Percentiles rank a stretch among this genome's conserved stretches.
Conservation (phyloP, 2,888 invertebrate species). For the Digitonthophagus gazella region DNA sequence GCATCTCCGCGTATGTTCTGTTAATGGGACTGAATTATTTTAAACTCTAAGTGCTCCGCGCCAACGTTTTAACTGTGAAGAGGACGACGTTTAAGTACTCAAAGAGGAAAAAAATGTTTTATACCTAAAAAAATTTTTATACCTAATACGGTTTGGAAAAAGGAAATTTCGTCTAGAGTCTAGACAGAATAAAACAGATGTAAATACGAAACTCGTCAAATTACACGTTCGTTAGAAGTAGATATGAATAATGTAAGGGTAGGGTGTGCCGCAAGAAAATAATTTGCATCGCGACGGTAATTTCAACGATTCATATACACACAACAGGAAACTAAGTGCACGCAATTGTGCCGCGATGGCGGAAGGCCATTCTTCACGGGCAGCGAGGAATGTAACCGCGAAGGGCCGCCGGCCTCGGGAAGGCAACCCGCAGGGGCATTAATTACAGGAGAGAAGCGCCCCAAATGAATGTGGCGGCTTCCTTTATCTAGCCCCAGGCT, state of each 20-base stretch:
- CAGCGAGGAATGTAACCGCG: constrained; percentile 31
- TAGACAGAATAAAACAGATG: too few relatives aligned
- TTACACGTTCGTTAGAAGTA: too few relatives aligned
- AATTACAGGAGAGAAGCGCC: constrained; percentile 46
- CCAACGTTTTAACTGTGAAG: not conserved
- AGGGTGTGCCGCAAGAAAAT: not conserved
- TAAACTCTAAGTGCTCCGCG: not conserved
- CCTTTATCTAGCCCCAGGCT: constrained; percentile 41
- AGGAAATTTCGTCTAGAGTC: too few relatives aligned
- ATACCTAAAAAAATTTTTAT: too few relatives aligned
- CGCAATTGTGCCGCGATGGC: constrained; percentile 13
- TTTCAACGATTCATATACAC: constrained; percentile 11
- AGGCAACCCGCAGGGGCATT: constrained; percentile 39
- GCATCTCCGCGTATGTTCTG: not conserved
- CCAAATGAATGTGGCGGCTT: constrained; percentile 49
- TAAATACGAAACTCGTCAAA: not conserved
- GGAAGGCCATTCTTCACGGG: constrained; percentile 27
- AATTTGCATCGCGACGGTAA: not conserved
- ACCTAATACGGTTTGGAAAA: too few relatives aligned
- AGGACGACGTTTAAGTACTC: not conserved
- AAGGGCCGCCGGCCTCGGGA: constrained; percentile 41
- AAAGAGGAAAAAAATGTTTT: too few relatives aligned
- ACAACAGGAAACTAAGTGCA: constrained; percentile 14
- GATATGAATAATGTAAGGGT: not conserved
- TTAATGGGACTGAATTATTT: not conserved